Evolutionary conservation across 2,888 invertebrate genomes (phyloP), one percentile per base, ranked within the genome.

Genomic region (Noctuana brunneofusca): DNA sequence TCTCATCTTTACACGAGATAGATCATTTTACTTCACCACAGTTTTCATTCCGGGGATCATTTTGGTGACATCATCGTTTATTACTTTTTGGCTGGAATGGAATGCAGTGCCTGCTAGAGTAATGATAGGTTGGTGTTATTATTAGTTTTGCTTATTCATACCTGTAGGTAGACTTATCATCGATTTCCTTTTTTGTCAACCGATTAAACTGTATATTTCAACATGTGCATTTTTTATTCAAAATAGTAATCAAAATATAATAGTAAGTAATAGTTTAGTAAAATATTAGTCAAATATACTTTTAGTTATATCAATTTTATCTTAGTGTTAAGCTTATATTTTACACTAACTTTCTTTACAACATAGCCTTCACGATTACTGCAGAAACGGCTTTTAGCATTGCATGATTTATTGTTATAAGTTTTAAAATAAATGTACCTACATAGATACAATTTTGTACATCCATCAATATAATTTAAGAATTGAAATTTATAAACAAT

Each of bases 11-110:
- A 97, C 97, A 74, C 94, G 97, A 88, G 98, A 98, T 93, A 95
- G 97, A 93, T 97, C 97, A 86, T 98, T 97, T 94, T 98, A 98
- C 94, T 97, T 98, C 93, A 97, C 97, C 79, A 98, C 97, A 84
- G 97, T 98, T 91, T 98, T 98, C 93, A 97, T 98, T 92, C 97
- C 98, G 79, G 97, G 97, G 83, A 97, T 98, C 86, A 97, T 98
- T 92, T 94, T 98, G 93, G 98, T 98, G 88, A 97, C 97, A 76
- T 97, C 97, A 91, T 97, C 97, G 81, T 98, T 98, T 94, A 98
- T 98, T 92, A 97, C 97, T 83, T 98, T 98, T 94, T 98, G 97
- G 97, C 94, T 98, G 92, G 97, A 98, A 93, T 97, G 97, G 97
- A 98, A 98, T 92, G 97, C 97, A 77, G 97, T 97, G 83, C 97